Percentiles rank a stretch among this genome's conserved stretches.
phyloP scores from a whole-genome alignment of 2,113 vertebrate species.

The Willisornis vidua region DNA sequence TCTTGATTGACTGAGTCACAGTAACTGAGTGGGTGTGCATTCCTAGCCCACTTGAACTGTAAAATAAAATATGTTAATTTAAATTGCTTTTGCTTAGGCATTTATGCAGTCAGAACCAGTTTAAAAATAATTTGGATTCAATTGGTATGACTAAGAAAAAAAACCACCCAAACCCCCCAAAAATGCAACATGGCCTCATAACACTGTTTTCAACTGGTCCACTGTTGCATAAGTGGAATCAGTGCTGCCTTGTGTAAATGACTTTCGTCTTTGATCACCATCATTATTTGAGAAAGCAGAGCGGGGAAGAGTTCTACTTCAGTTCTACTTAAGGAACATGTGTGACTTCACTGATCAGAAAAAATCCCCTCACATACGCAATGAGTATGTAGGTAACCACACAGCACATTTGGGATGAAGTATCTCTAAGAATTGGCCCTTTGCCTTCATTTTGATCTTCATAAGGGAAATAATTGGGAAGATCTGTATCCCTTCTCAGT shows the following conservation, averaged over 20 bases:
- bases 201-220: background rate
- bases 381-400: slow-evolving; percentile 11
- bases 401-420: slow-evolving; percentile 13
- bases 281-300: background rate
- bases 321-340: background rate
- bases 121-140: slow-evolving; percentile 36
- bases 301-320: background rate
- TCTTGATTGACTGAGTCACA: slow-evolving; percentile 53
- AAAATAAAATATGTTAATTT: slow-evolving; percentile 61
- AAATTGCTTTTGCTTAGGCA: slow-evolving; percentile 45
- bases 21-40: slow-evolving; percentile 42
- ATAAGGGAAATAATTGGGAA: slow-evolving; percentile 25
- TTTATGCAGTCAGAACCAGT: slow-evolving; percentile 37
- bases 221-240: background rate
- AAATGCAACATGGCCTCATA: background rate
- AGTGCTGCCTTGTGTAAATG: background rate
- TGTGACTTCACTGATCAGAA: background rate
- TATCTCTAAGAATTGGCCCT: slow-evolving; percentile 34
- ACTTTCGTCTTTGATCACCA: background rate
- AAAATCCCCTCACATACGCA: background rate
- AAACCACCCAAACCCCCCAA: background rate
- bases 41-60: slow-evolving; percentile 55
- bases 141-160: background rate
- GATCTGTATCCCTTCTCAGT: slow-evolving; percentile 36
- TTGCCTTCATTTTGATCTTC: slow-evolving; percentile 61